A percentile compares a stretch with the other conserved stretches of the same genome.
Evolutionary conservation across 2,113 vertebrate genomes (phyloP).

Genomic region (Pavo muticus): DNA sequence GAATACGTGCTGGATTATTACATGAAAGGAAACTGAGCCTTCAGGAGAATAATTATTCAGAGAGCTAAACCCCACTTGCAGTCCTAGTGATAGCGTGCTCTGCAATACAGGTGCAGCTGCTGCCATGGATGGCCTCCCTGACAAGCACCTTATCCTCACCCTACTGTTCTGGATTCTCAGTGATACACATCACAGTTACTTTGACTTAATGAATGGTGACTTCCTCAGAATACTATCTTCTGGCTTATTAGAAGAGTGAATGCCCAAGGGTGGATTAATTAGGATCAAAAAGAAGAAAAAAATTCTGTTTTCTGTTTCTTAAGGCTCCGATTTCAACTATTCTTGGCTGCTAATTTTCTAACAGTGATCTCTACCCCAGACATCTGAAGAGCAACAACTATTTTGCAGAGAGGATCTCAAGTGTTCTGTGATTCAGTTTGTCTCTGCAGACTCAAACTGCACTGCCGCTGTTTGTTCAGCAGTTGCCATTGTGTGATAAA

Average conservation of each 20-base stretch:
- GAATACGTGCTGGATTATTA: not conserved
- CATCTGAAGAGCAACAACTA: not conserved
- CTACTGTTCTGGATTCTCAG: not conserved
- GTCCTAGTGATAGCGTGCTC: not conserved
- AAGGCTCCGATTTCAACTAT: not conserved
- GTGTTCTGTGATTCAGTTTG: constrained; percentile 5
- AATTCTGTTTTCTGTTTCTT: not conserved
- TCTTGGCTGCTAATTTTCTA: not conserved
- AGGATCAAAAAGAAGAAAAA: not conserved
- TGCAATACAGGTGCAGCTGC: not conserved
- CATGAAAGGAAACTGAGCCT: constrained; percentile 2
- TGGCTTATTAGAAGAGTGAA: not conserved
- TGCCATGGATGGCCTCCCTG: constrained; percentile 10
- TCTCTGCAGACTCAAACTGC: constrained; percentile 15
- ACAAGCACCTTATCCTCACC: not conserved
- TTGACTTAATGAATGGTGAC: not conserved
- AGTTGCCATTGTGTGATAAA: constrained; percentile 58
- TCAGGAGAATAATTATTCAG: not conserved
- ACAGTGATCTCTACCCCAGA: not conserved
- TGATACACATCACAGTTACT: not conserved
- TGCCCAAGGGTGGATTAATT: not conserved
- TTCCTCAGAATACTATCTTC: constrained; percentile 21
- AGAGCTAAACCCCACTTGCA: not conserved
- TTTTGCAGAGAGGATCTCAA: constrained; percentile 2
- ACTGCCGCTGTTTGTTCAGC: constrained; percentile 50